Percentiles rank a stretch among this genome's conserved stretches.
Conservation (phyloP, 2,797 vertebrate genomes). For the Diplodus puntazzo region DNA sequence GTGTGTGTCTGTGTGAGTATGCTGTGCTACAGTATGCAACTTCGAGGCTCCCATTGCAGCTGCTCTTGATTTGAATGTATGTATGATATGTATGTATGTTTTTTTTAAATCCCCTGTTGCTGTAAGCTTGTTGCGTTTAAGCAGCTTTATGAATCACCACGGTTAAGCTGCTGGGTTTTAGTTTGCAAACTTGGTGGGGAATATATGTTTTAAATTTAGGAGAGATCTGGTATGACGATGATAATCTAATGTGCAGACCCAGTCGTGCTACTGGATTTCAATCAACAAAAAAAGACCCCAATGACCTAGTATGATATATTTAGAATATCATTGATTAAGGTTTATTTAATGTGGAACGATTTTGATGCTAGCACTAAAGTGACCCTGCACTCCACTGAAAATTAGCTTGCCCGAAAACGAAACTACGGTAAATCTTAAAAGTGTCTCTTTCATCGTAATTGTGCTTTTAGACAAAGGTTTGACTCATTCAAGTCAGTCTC, state of each 20-base stretch:
- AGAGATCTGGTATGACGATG: constrained; percentile 4
- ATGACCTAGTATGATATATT: neutral
- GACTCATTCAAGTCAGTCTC: too few relatives aligned
- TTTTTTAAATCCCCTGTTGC: constrained; percentile 56
- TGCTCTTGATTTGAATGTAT: constrained; percentile 58
- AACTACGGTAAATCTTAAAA: too few relatives aligned
- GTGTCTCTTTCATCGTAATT: too few relatives aligned
- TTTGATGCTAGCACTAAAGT: too few relatives aligned
- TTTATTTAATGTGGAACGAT: neutral
- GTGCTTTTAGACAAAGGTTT: too few relatives aligned
- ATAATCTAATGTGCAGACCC: neutral
- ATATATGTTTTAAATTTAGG: constrained; percentile 13
- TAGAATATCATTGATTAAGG: neutral
- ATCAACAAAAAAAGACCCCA: neutral
- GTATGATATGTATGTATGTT: too few relatives aligned
- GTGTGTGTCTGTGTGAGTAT: constrained; percentile 39
- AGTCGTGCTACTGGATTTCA: neutral
- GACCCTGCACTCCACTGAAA: too few relatives aligned
- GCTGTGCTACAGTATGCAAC: constrained; percentile 35
- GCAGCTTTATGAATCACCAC: constrained; percentile 52
- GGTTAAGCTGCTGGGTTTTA: constrained; percentile 33
- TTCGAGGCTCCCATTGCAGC: constrained; percentile 52
- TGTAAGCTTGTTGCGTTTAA: constrained; percentile 53
- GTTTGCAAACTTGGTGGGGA: constrained; percentile 19
- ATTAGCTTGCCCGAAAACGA: too few relatives aligned